Base-by-base conservation (phyloP, 2,888 invertebrate species). In the Ophion ventricosus region DNA sequence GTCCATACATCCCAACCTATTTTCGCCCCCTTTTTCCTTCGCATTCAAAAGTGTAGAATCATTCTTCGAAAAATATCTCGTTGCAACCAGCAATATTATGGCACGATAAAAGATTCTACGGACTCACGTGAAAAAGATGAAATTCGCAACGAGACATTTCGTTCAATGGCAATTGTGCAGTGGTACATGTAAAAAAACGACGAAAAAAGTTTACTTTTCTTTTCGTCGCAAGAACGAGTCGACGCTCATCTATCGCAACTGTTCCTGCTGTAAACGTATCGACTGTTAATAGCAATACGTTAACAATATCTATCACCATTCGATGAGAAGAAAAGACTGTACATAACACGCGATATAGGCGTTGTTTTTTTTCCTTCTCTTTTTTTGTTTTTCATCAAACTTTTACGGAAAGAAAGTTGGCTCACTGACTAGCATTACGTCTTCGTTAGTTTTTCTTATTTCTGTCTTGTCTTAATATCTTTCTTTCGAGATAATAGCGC, bases 1-100 rank as follows among this genome's bases (percentile, higher is more conserved):
- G 17, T 91, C 91, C 91, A 91, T 88, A 91, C 90, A 90, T 90
- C 90, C 89, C 17, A 35, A 29, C 89, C 90, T 57, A 10, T 43
- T 59, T 61, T 49, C n/a, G 11, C 23, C 29, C 10, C 29, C 17
- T 66, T 76, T 54, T 63, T 69, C 25, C 56, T 35, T 87, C 90
- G 87, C 88, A 89, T 90, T 89, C 82, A 86, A 87, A 88, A 81
- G 82, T 84, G n/a, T 23, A 57, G 35, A 74, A 40, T 54, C 43
- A 74, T 29, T 23, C 20, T 67, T 67, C 61, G 56, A 56, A 49
- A 75, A 64, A 69, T 74, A 70, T 64, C 43, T 23, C 66, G 29
- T 73, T 61, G 64, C 82, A 63, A 78, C n/a, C n/a, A n/a, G 74
- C 67, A 10, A 17, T 57, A 59, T 29, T 75, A 75, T 75, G 70